phyloP scores from a whole-genome alignment of 2,113 vertebrate species.

The Aldabrachelys gigantea region DNA sequence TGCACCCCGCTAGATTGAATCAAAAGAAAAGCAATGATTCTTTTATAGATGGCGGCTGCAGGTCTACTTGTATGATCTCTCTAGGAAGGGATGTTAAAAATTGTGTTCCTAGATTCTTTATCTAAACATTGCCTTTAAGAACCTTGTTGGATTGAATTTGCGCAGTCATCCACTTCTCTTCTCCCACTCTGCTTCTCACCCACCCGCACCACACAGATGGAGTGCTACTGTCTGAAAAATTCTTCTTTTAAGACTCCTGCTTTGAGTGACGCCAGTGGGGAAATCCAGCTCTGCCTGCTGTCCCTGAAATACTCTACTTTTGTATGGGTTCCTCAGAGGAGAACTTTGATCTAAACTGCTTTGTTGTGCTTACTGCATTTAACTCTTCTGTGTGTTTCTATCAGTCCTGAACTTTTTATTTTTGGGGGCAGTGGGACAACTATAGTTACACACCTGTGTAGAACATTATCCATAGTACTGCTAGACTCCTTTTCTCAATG shows the following conservation, averaged over 20 bases:
- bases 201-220: background rate
- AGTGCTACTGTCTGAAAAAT: background rate
- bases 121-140: background rate
- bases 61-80: background rate
- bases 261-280: background rate
- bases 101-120: background rate
- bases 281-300: background rate
- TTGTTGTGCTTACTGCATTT: background rate
- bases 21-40: too few relatives aligned
- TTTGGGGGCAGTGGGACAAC: background rate
- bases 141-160: background rate
- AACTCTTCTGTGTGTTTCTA: background rate
- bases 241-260: background rate
- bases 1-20: background rate
- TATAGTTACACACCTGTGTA: conserved; percentile 2
- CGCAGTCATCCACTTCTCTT: background rate
- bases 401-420: conserved; percentile 8
- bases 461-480: background rate
- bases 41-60: background rate
- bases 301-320: background rate
- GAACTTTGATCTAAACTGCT: background rate
- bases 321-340: background rate
- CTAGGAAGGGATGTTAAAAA: background rate
- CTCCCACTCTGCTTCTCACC: background rate
- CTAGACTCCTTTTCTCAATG: conserved; percentile 11